A percentile compares a stretch with the other conserved stretches of the same genome.
Conservation (phyloP, 1,140 invertebrate species). For the Scaptomyza pallida region DNA sequence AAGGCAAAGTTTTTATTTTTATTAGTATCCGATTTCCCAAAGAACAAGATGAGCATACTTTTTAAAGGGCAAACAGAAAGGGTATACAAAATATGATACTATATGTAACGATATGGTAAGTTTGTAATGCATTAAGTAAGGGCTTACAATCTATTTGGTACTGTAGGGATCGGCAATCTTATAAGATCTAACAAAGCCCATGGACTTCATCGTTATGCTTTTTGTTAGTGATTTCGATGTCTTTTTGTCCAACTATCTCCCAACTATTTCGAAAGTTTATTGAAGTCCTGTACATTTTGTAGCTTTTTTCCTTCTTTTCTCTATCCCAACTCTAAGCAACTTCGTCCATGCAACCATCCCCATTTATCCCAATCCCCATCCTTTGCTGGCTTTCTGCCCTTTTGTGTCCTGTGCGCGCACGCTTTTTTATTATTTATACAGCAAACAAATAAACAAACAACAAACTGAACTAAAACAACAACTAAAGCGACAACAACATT, state of each 20-base stretch:
- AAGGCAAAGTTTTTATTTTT: slow-evolving; percentile 32
- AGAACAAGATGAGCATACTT: neutral
- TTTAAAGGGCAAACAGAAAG: neutral
- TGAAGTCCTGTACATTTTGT: neutral
- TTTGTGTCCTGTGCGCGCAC: slow-evolving; percentile 46
- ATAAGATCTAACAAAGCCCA: too few relatives aligned
- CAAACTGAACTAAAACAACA: neutral
- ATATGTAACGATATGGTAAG: too few relatives aligned
- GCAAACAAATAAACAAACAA: slow-evolving; percentile 26
- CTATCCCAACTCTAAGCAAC: neutral
- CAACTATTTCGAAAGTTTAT: neutral
- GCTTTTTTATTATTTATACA: slow-evolving; percentile 57
- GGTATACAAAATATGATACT: too few relatives aligned
- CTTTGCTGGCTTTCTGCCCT: neutral
- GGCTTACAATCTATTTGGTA: too few relatives aligned
- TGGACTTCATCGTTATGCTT: too few relatives aligned
- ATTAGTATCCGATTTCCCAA: slow-evolving; percentile 14
- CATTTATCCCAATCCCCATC: neutral
- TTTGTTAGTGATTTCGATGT: too few relatives aligned
- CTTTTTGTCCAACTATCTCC: neutral
- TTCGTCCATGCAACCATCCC: neutral
- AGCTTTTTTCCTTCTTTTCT: neutral
- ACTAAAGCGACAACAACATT: slow-evolving; percentile 14
- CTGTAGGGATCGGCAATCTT: too few relatives aligned
- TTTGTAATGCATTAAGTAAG: too few relatives aligned